Evolutionary conservation across 2,888 invertebrate species (phyloP).

Genomic region (Caenorhabditis sulstoni): DNA sequence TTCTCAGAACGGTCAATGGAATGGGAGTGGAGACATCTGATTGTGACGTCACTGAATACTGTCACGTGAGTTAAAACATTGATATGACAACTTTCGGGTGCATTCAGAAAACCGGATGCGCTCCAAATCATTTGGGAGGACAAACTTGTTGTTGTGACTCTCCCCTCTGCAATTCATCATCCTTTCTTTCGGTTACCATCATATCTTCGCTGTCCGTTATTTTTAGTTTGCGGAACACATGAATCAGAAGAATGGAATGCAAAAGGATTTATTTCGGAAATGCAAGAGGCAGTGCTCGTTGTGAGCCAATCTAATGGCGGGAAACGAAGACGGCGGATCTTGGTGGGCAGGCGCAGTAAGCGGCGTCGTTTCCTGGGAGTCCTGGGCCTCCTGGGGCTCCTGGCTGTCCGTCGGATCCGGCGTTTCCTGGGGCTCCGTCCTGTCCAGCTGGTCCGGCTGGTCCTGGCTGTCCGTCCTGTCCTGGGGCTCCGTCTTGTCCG

Average conservation of each 20-base stretch:
- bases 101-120: conserved; percentile 13
- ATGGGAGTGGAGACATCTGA: not conserved
- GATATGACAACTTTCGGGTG: too few relatives aligned
- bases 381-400: conserved; percentile 69
- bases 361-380: conserved; percentile 70
- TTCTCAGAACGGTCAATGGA: conserved; percentile 3
- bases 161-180: conserved; percentile 38
- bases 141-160: conserved; percentile 30
- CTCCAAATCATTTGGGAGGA: conserved; percentile 19
- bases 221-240: conserved; percentile 23
- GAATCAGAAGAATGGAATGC: conserved; percentile 37
- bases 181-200: not conserved
- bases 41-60: conserved; percentile 4
- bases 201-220: not conserved
- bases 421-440: conserved; percentile 59
- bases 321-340: conserved; percentile 66
- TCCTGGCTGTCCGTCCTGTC: conserved; percentile 61
- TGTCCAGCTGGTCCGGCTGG: conserved; percentile 59
- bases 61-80: not conserved
- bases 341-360: conserved; percentile 72
- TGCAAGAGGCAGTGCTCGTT: conserved; percentile 31
- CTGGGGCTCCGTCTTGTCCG: conserved; percentile 60
- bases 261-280: conserved; percentile 46
- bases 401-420: conserved; percentile 65
- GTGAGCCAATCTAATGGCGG: conserved; percentile 54